These are phyloP conservation scores for Dasysyrphus albostriatus DNA, from an alignment of 2,888 invertebrate species.

Conservation along the genomic window DNA sequence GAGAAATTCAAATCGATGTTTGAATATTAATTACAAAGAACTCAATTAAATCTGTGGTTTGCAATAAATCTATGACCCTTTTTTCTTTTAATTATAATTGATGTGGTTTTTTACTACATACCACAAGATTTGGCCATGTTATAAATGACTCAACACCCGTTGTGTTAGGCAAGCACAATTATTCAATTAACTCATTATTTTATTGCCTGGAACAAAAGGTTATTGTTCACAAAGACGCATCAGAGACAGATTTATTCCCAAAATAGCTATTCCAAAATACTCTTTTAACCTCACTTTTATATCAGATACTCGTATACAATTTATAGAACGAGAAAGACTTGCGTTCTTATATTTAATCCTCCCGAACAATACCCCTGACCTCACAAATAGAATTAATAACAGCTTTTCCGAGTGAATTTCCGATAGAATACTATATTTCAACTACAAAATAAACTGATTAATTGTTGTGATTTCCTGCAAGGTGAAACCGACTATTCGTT, in stretches of 20 bases:
- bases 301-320: neutral
- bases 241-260: neutral
- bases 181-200: neutral
- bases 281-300: neutral
- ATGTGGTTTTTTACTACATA: neutral
- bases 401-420: neutral
- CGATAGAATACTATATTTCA: neutral
- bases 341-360: neutral
- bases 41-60: constrained; percentile 1
- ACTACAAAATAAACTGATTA: constrained; percentile 4
- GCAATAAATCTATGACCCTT: neutral
- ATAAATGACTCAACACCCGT: neutral
- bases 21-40: neutral
- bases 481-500: constrained; percentile 2
- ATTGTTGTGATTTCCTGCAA: constrained; percentile 1
- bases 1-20: neutral
- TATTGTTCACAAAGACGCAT: neutral
- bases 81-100: neutral
- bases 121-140: neutral
- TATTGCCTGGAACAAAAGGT: neutral
- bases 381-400: neutral
- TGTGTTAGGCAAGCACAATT: neutral
- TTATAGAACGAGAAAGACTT: neutral
- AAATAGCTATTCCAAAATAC: neutral
- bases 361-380: constrained; percentile 1